phyloP scores from a whole-genome alignment of 2,888 invertebrate genomes.

The Tanypteryx hageni region DNA sequence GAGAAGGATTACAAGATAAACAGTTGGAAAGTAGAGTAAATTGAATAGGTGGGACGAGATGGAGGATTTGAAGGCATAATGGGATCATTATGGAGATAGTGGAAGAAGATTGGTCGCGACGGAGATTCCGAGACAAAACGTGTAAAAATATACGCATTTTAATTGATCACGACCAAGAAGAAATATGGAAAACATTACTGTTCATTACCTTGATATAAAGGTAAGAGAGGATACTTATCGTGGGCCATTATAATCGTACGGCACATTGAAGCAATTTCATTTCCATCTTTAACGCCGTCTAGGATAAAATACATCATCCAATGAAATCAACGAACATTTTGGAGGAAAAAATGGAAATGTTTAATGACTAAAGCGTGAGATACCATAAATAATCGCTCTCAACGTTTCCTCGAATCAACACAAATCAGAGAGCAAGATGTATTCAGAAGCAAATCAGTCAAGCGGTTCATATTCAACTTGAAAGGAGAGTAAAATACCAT shows the following conservation, averaged over 20 bases:
- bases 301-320: neutral
- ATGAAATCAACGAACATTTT: too few relatives aligned
- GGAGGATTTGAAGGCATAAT: neutral
- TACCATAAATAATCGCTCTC: too few relatives aligned
- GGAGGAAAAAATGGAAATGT: too few relatives aligned
- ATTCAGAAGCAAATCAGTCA: too few relatives aligned
- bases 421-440: too few relatives aligned
- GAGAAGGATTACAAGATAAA: neutral
- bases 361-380: too few relatives aligned
- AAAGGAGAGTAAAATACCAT: too few relatives aligned
- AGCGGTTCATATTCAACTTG: too few relatives aligned
- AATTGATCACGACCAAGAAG: conserved; percentile 36
- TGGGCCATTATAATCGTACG: neutral
- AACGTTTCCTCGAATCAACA: too few relatives aligned
- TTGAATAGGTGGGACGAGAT: neutral
- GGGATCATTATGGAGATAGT: neutral
- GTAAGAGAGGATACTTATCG: neutral
- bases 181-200: conserved; percentile 37
- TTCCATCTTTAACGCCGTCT: neutral
- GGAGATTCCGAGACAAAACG: conserved; percentile 9
- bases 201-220: neutral
- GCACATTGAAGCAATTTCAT: neutral
- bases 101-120: neutral
- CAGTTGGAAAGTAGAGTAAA: too few relatives aligned
- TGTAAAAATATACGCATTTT: neutral